Base-by-base conservation (phyloP, 2,113 vertebrate species). In the Menidia beryllina region DNA sequence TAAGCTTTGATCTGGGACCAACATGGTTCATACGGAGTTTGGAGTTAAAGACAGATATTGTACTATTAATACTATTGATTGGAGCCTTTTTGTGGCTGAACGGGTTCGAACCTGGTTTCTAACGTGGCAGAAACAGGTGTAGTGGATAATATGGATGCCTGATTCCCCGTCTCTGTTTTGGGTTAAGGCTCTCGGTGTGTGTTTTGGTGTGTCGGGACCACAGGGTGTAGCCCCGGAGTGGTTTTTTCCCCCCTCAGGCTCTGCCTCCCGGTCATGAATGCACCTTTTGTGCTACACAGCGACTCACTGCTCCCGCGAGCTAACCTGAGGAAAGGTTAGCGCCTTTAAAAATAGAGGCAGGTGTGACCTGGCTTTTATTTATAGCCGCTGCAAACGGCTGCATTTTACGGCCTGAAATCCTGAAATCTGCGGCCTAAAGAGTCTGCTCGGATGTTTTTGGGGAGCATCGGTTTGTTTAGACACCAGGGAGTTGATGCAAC, bases 181-280 rank as follows among this genome's bases (percentile, higher is more conserved):
- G 75, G 38, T 50, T 72, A 75, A 80, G 67, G 66, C 59, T 76
- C 72, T 75, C 79, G 60, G 76, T 17, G 68, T 63, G 71, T 66
- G 65, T 72, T 69, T 59, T 34, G 48, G 41, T 43, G 75, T 50
- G 70, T 60, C 48, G 52, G 49, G 68, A 79, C 69, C 3, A 69
- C 77, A 81, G 87, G 74, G 84, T 86, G 82, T 88, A 81, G 84
- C 84, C 84, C 72, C 79, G 75, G 82, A 84, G 66, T 70, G 82
- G 56, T 78, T 79, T 77, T 79, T 74, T 54, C 1, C 21, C 73
- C 73, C 81, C 64, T 64, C 72, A 65, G 78, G 81, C 84, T 63
- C 69, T 4, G 58, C 77, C 71, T 83, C 63, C 57, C 72, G 45
- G 69, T 81, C 84, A 86, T 89, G 78, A 89, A 89, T 89, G 60